phyloP scores from a whole-genome alignment of 1,140 invertebrate genomes.

The Berghia stephanieae region DNA sequence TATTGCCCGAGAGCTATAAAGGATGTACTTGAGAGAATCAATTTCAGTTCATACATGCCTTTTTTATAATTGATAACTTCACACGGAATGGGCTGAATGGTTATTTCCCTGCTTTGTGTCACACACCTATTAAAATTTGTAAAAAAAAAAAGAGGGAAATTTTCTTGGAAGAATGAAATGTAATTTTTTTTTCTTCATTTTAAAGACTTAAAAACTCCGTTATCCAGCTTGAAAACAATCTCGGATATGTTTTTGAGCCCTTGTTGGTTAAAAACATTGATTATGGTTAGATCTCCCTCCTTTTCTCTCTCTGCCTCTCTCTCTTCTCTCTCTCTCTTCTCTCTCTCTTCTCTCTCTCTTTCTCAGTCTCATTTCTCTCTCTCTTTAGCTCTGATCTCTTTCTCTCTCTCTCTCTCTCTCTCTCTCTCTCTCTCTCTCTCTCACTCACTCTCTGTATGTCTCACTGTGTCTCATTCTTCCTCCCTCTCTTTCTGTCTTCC shows the following conservation, averaged over 20 bases:
- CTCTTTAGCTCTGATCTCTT: conserved; percentile 6
- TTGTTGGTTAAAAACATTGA: too few species aligned
- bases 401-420: conserved; percentile 14
- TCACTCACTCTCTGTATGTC: neutral
- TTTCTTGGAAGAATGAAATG: neutral
- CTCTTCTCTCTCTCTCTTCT: neutral
- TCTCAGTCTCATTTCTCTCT: conserved; percentile 12
- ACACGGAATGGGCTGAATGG: too few species aligned
- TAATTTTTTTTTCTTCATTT: neutral
- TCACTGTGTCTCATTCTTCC: neutral
- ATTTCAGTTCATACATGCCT: too few species aligned
- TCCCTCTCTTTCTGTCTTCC: neutral
- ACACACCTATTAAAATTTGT: too few species aligned
- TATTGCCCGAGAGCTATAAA: too few species aligned
- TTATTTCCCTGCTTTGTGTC: too few species aligned
- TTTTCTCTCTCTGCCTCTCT: neutral
- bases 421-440: conserved; percentile 11
- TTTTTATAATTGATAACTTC: too few species aligned
- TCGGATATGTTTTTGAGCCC: too few species aligned
- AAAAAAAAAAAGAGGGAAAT: neutral
- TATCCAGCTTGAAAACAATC: neutral
- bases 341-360: neutral
- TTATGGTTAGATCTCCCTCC: neutral
- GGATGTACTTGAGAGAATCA: too few species aligned
- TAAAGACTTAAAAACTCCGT: neutral